Percentiles rank a stretch among this genome's conserved stretches.
phyloP scores from a whole-genome alignment of 53 echinoderm and acorn worm species.

The Astropecten irregularis region DNA sequence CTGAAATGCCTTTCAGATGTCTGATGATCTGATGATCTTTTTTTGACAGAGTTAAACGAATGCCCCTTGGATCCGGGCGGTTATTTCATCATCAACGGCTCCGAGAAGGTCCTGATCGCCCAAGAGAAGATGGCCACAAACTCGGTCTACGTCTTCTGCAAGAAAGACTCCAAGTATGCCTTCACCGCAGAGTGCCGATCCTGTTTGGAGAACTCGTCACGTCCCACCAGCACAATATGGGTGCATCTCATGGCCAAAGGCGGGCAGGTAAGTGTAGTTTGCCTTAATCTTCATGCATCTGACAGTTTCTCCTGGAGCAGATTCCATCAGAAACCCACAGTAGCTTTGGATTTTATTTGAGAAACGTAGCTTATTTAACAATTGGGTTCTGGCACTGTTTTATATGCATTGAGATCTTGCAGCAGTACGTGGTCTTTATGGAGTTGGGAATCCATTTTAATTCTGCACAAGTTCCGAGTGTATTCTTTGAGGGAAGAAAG shows the following conservation, averaged over 20 bases:
- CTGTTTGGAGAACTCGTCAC: slow-evolving; percentile 94
- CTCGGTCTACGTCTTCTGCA: slow-evolving; percentile 92
- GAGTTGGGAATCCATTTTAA: no score
- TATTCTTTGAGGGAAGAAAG: no score
- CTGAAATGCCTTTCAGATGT: no score
- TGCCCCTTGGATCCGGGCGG: slow-evolving; percentile 97
- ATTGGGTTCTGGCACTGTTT: no score
- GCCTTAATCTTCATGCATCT: neutral
- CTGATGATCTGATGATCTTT: no score
- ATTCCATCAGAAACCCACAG: no score
- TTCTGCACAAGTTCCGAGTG: no score
- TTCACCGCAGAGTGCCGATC: slow-evolving; percentile 97
- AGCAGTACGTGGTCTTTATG: no score
- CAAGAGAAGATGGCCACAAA: slow-evolving; percentile 99
- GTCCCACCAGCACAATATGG: slow-evolving; percentile 98
- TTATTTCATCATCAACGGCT: slow-evolving; percentile 99
- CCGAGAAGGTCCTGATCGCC: slow-evolving; percentile 97
- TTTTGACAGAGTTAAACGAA: slow-evolving; percentile 96
- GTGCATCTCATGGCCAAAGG: slow-evolving; percentile 98
- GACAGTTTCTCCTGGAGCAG: no score
- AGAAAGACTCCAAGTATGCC: slow-evolving; percentile 96
- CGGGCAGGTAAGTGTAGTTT: slow-evolving; percentile 79
- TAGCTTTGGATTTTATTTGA: neutral
- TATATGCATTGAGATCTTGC: no score
- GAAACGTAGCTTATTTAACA: neutral